Conservation (phyloP, 2,888 invertebrate species). For the Linnaemya tessellans region DNA sequence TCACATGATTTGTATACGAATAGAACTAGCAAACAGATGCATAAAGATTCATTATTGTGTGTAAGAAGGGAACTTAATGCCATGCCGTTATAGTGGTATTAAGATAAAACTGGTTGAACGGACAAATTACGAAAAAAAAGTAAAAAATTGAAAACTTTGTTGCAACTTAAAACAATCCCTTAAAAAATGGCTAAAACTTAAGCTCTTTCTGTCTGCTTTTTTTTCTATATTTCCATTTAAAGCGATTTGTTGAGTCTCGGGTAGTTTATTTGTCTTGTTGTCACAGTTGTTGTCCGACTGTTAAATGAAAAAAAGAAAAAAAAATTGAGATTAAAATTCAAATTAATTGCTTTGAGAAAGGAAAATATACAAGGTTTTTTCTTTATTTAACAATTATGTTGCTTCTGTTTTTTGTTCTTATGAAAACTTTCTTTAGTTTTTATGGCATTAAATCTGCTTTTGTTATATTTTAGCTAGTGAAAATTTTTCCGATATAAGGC, state of each 20-base stretch:
- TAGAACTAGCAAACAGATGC: slow-evolving; percentile 20
- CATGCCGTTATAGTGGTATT: slow-evolving; percentile 61
- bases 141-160: slow-evolving; percentile 46
- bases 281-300: slow-evolving; percentile 56
- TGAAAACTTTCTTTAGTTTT: slow-evolving; percentile 23
- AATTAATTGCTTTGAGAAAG: slow-evolving; percentile 70
- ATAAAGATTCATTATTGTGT: slow-evolving; percentile 60
- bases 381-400: slow-evolving; percentile 12
- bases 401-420: slow-evolving; percentile 16
- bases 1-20: slow-evolving; percentile 33
- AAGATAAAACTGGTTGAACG: slow-evolving; percentile 64
- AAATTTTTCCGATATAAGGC: neutral
- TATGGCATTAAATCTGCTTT: neutral
- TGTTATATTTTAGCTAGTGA: slow-evolving; percentile 39
- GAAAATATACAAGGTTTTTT: slow-evolving; percentile 46
- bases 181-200: slow-evolving; percentile 69
- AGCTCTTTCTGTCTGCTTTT: slow-evolving; percentile 43
- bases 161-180: slow-evolving; percentile 67
- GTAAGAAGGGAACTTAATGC: slow-evolving; percentile 56
- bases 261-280: slow-evolving; percentile 58
- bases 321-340: slow-evolving; percentile 69
- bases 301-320: slow-evolving; percentile 11
- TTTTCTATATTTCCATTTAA: slow-evolving; percentile 27
- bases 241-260: slow-evolving; percentile 54
- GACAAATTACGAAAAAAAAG: slow-evolving; percentile 19